phyloP scores from a whole-genome alignment of 2,888 invertebrate species.

The Caenorhabditis becei region DNA sequence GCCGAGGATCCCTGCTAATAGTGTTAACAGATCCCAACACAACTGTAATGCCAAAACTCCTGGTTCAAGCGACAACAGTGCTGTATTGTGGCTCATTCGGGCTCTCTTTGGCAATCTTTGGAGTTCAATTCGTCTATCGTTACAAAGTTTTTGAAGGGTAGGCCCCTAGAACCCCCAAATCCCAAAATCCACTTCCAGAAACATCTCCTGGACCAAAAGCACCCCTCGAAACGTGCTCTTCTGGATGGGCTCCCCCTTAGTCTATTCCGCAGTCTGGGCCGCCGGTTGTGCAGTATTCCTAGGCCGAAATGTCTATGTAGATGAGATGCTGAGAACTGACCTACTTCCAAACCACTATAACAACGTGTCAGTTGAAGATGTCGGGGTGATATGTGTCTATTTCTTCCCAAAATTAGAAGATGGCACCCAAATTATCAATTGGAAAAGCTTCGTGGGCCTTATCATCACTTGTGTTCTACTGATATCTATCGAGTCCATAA shows the following conservation, averaged over 20 bases:
- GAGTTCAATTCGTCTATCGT: constrained; percentile 37
- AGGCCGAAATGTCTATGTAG: constrained; percentile 7
- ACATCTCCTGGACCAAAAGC: background rate
- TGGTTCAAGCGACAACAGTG: constrained; percentile 2
- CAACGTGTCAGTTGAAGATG: background rate
- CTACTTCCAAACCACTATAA: too few species aligned
- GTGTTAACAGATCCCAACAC: background rate
- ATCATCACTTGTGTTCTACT: too few species aligned
- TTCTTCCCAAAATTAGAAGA: constrained; percentile 28
- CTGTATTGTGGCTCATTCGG: constrained; percentile 33
- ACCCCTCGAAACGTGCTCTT: background rate
- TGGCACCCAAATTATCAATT: constrained; percentile 20
- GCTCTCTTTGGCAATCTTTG: constrained; percentile 19
- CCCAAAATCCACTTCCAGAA: background rate
- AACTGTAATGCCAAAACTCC: background rate
- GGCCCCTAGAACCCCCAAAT: too few species aligned
- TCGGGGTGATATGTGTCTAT: constrained; percentile 21
- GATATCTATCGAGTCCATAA: constrained; percentile 11
- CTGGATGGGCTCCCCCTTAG: constrained; percentile 11
- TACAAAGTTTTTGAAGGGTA: constrained; percentile 24
- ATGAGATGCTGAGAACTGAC: background rate
- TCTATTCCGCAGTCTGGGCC: constrained; percentile 6
- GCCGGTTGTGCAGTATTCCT: background rate
- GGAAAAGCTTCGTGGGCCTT: constrained; percentile 21
- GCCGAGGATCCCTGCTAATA: background rate